phyloP scores from a whole-genome alignment of 2,888 invertebrate genomes.

The Cerastis rubricosa region DNA sequence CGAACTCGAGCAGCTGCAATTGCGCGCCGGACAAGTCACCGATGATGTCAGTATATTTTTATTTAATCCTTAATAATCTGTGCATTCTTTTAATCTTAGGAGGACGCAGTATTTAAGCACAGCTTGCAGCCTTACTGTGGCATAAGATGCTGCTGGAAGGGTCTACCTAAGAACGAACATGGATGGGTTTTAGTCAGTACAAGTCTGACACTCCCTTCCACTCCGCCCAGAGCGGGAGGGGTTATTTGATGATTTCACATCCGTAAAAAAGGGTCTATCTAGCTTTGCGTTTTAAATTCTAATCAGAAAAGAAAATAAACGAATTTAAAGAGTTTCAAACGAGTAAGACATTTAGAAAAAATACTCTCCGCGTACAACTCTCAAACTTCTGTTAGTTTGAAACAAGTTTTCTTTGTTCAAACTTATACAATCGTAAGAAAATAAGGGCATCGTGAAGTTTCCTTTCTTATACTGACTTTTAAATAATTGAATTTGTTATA shows the following conservation, averaged over 20 bases:
- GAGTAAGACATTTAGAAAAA: conserved; percentile 10
- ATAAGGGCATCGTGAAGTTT: conserved; percentile 27
- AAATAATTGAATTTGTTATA: conserved; percentile 52
- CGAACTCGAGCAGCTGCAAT: conserved; percentile 97
- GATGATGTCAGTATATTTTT: conserved; percentile 94
- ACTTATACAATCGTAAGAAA: conserved; percentile 38
- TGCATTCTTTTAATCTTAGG: neutral
- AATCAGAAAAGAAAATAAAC: conserved; percentile 12
- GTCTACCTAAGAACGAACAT: too few species aligned
- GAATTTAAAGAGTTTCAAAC: conserved; percentile 21
- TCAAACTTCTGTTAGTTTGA: conserved; percentile 13
- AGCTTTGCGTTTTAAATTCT: too few species aligned
- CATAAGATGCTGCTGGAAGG: neutral
- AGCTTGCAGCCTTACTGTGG: neutral
- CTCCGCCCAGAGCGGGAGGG: too few species aligned
- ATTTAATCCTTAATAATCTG: neutral
- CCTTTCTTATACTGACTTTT: conserved; percentile 10
- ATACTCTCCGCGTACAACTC: conserved; percentile 14
- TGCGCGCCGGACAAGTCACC: conserved; percentile 95
- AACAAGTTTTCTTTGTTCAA: conserved; percentile 39
- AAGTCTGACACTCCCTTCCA: too few species aligned
- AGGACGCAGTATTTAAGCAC: neutral
- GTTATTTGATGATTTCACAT: too few species aligned
- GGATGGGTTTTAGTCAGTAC: too few species aligned
- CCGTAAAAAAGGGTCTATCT: too few species aligned